Evolutionary conservation across 2,113 vertebrate genomes (phyloP), one percentile per base, ranked within the genome.

Genomic region (Colossoma macropomum): DNA sequence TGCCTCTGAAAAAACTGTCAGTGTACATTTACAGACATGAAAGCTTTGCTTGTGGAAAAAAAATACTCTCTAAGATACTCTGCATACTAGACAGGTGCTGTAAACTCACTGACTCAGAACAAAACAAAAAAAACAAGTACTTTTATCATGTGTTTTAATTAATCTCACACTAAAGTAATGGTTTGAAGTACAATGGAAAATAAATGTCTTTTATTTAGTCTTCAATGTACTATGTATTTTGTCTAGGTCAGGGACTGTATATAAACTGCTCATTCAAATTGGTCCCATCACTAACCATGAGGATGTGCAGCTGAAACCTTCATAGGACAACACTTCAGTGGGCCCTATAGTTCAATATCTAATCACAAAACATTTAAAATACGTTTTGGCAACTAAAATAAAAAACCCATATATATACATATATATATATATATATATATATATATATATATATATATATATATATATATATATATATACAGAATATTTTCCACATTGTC

Each of bases 291-390:
- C 52, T 0, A 8, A 38, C 30, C 13, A 45, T 60, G 28, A 71
- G 50, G 38, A 63, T 75, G 23, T 27, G 27, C 69, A 21, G 12
- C 28, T 66, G 70, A 5, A n/a, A 77, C 59, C 8, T 77, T 77
- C 23, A 76, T 77, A 19, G 30, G 38, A 5, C 25, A 38, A 68
- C 4, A 75, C n/a, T 54, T 75, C 23, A 19, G 59, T 28, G 28
- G 32, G 13, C 13, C 60, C 21, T 25, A 63, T 12, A 16, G 15
- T 34, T 82, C 73, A 38, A 54, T 45, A 54, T 54, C 74, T 75
- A 13, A 34, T 38, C 28, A 81, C 62, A 84, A 60, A 60, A 34
- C 38, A 30, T 45, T 60, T 62, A 54, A n/a, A 70, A 70, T 23
- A 68, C 2, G 21, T 28, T 48, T 66, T 19, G 63, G 15, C 28